These are phyloP conservation scores for Rachycentron canadum DNA, from an alignment of 2,797 vertebrate genomes.

Conservation along the genomic window DNA sequence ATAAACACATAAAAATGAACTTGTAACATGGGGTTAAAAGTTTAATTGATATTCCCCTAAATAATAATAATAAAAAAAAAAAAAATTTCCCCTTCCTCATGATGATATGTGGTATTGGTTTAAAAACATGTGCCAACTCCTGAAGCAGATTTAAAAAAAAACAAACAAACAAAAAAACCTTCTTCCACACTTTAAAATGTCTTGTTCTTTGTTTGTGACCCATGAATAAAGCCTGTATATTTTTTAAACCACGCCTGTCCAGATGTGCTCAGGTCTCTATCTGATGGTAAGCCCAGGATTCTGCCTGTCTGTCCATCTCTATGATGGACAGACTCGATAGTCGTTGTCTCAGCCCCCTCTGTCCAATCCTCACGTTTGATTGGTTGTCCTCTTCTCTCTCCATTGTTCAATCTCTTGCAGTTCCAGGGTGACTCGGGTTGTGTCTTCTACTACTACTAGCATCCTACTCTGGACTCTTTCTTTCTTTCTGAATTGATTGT, in stretches of 20 bases:
- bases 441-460: slow-evolving; percentile 52
- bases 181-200: slow-evolving; percentile 13
- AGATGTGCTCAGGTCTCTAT: slow-evolving; percentile 85
- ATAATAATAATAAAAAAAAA: too few relatives aligned
- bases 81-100: too few relatives aligned
- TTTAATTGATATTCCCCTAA: too few relatives aligned
- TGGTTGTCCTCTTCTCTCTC: slow-evolving; percentile 61
- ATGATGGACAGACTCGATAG: slow-evolving; percentile 64
- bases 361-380: slow-evolving; percentile 72
- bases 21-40: too few relatives aligned
- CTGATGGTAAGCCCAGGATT: slow-evolving; percentile 85
- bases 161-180: neutral
- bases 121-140: neutral
- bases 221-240: slow-evolving; percentile 61
- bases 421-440: slow-evolving; percentile 57
- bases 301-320: slow-evolving; percentile 63
- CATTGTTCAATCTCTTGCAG: slow-evolving; percentile 54
- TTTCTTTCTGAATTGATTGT: neutral
- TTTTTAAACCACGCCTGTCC: slow-evolving; percentile 76
- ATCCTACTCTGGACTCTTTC: slow-evolving; percentile 46
- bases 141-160: slow-evolving; percentile 14
- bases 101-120: neutral
- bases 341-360: slow-evolving; percentile 62
- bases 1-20: neutral
- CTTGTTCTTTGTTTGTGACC: slow-evolving; percentile 26